phyloP scores from a whole-genome alignment of 1,140 invertebrate species.

The Idris sp. region DNA sequence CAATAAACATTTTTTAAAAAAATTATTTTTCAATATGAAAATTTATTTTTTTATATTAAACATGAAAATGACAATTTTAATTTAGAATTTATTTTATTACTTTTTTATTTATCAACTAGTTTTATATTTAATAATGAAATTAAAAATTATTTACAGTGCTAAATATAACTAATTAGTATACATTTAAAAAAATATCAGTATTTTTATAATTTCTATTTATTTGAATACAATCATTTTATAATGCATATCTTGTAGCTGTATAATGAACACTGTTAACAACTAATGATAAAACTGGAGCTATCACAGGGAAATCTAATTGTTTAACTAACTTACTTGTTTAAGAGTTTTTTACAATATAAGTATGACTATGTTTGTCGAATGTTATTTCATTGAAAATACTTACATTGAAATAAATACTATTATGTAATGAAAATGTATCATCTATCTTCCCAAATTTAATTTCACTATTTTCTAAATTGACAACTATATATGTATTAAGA shows the following conservation, averaged over 20 bases:
- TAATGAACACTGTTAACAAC: not conserved
- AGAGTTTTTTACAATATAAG: not conserved
- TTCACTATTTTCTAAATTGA: not conserved
- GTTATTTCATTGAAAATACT: constrained; percentile 2
- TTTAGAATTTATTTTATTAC: no score
- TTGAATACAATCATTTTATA: constrained; percentile 1
- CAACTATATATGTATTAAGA: no score
- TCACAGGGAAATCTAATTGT: not conserved
- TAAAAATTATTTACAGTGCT: no score
- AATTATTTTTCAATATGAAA: no score
- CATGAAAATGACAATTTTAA: no score
- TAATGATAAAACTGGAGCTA: constrained; percentile 5
- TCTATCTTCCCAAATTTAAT: not conserved
- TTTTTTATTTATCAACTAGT: no score
- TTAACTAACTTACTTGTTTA: not conserved
- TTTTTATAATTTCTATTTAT: no score
- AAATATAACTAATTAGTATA: no score
- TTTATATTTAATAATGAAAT: no score
- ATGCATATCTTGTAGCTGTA: not conserved
- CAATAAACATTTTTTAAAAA: no score
- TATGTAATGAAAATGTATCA: not conserved
- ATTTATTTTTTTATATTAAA: no score
- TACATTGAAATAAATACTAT: not conserved
- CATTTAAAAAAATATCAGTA: no score
- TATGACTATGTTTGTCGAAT: not conserved